Evolutionary conservation across 2,113 vertebrate genomes (phyloP).

Genomic region (Collichthys lucidus): DNA sequence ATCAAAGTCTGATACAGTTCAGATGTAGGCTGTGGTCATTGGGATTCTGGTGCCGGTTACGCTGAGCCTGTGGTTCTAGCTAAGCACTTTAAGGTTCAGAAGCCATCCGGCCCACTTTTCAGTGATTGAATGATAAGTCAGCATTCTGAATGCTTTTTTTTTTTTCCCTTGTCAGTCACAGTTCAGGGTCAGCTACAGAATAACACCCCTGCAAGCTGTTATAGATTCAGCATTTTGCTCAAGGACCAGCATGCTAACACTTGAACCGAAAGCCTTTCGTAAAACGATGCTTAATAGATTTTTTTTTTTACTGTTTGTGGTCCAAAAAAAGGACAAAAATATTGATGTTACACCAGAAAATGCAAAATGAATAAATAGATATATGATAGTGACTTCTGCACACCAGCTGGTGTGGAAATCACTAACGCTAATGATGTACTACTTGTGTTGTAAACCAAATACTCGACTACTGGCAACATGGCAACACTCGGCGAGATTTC

Average conservation of each 20-base stretch:
- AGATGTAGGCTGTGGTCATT: constrained; percentile 3
- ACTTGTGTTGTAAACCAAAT: too few relatives aligned
- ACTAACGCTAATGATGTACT: too few relatives aligned
- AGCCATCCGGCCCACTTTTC: constrained; percentile 19
- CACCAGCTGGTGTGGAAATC: background rate
- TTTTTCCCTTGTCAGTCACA: constrained; percentile 1
- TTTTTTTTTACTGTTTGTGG: background rate
- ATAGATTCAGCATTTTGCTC: constrained; percentile 15
- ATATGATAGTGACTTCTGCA: background rate
- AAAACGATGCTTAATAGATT: background rate
- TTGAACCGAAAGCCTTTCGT: constrained; percentile 6
- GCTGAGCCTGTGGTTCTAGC: constrained; percentile 37
- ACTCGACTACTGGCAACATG: too few relatives aligned
- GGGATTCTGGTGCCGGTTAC: constrained; percentile 22
- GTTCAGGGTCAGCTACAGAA: background rate
- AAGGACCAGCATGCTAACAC: constrained; percentile 1
- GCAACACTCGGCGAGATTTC: too few relatives aligned
- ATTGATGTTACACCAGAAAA: background rate
- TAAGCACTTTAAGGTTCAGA: constrained; percentile 56
- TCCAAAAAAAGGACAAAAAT: background rate
- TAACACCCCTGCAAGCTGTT: background rate
- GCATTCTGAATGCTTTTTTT: constrained; percentile 15
- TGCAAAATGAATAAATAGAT: background rate
- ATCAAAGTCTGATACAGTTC: constrained; percentile 1
- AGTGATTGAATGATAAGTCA: constrained; percentile 33